Conservation (phyloP, 2,797 vertebrate species). For the Clarias platycephalus region DNA sequence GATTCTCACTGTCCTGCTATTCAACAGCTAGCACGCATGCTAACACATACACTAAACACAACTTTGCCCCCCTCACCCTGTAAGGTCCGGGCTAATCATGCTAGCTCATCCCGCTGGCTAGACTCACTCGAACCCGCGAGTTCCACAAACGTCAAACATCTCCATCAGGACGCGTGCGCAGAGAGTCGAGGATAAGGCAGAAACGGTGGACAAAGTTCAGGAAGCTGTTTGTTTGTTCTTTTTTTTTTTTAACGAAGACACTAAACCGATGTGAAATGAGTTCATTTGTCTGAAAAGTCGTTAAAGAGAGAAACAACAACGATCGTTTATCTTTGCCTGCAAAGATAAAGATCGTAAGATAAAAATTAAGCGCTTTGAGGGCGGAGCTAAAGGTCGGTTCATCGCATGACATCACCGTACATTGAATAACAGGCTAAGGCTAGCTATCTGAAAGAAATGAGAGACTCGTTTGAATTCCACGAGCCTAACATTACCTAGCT, state of each 20-base stretch:
- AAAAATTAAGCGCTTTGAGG: not conserved
- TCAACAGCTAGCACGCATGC: not conserved
- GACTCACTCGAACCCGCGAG: conserved; percentile 70
- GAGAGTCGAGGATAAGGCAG: conserved; percentile 55
- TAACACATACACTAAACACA: not conserved
- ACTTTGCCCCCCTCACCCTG: not conserved
- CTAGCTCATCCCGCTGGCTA: not conserved
- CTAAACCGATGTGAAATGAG: too few species aligned
- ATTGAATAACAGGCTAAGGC: too few species aligned
- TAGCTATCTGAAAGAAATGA: not conserved
- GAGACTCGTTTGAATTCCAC: not conserved
- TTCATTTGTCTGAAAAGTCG: not conserved
- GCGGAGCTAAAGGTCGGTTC: not conserved
- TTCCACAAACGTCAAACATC: conserved; percentile 36
- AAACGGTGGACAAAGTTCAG: conserved; percentile 43
- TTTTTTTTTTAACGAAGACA: conserved; percentile 12
- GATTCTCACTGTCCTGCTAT: not conserved
- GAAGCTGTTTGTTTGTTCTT: conserved; percentile 28
- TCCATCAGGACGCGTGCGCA: conserved; percentile 50
- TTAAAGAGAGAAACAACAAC: not conserved
- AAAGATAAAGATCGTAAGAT: not conserved
- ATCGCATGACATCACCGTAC: not conserved
- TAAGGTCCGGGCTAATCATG: not conserved
- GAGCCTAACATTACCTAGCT: not conserved
- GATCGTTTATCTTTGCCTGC: conserved; percentile 2